These are phyloP conservation scores for Leucophenga maculata DNA, from an alignment of 2,888 invertebrate genomes.

Conservation along the genomic window DNA sequence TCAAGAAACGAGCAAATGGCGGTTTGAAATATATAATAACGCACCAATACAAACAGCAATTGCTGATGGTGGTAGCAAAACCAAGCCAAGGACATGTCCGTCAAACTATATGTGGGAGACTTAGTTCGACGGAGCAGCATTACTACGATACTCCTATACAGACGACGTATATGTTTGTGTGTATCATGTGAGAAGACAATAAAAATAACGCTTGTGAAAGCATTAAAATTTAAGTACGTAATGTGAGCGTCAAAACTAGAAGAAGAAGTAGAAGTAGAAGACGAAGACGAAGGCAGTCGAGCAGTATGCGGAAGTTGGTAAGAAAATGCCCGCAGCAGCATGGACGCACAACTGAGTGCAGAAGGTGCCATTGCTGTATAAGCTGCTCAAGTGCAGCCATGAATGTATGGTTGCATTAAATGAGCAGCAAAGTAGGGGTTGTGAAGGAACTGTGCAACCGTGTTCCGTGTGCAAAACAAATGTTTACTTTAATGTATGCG, in stretches of 20 bases:
- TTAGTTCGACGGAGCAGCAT: not conserved
- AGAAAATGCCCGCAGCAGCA: not conserved
- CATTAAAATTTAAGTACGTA: constrained; percentile 25
- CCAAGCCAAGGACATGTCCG: constrained; percentile 19
- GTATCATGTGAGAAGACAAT: constrained; percentile 10
- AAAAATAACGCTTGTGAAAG: constrained; percentile 25
- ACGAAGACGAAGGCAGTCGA: no score
- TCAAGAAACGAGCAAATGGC: constrained; percentile 19
- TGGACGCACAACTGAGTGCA: not conserved
- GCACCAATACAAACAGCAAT: not conserved
- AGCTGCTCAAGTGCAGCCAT: constrained; percentile 24
- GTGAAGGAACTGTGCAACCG: no score
- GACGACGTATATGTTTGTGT: not conserved
- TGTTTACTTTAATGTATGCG: no score
- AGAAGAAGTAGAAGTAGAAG: no score
- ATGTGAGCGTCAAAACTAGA: not conserved
- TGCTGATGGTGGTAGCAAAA: constrained; percentile 7
- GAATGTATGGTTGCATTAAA: constrained; percentile 19
- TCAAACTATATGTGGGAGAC: constrained; percentile 7
- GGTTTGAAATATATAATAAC: constrained; percentile 26
- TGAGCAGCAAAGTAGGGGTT: not conserved
- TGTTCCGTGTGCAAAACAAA: no score
- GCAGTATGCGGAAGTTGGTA: not conserved
- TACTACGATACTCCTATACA: not conserved
- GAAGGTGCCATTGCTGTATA: not conserved